Evolutionary conservation across 1,140 invertebrate species (phyloP), one percentile per base, ranked within the genome.

Genomic region (Tetranychus cinnabarinus): DNA sequence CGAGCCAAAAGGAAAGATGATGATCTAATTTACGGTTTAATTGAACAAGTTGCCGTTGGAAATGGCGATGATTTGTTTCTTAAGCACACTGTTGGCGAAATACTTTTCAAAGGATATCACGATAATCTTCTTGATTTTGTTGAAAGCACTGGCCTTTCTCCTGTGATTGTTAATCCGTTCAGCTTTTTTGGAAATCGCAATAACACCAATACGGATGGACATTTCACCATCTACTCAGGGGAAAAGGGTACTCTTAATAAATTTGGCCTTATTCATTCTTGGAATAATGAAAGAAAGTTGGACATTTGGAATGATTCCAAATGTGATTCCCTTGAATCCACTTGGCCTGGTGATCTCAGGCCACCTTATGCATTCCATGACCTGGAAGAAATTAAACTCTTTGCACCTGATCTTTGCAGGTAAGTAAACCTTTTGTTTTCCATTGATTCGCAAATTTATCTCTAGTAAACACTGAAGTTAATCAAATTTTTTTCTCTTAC

Each of bases 251-350:
- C 67, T 1, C 65, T 45, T 10, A 66, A 65, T 37, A 61, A 45
- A 31, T 47, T 74, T 35, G 74, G 73, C n/a, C 60, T 65, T 31
- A 71, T 75, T n/a, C 67, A 72, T 60, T 66, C 66, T 50, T 75
- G 70, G 64, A 62, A 66, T 45, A 66, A 56, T 12, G 15, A 57
- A 31, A 34, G n/a, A 0, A 47, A 56, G 10, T 55, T 59, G 10
- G 34, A 52, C 33, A 15, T 31, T 5, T 58, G 57, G 57, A 56
- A 56, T 10, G 36, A 37, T 36, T 56, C 55, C 6, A 42, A 31
- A 2, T 65, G 64, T 54, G 23, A 59, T 58, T 31, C 15, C 10
- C 34, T 65, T 15, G 33, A 59, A 1, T 3, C 36, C 31, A 52
- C 23, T 13, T 54, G 63, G 15, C 39, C 62, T 33, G 64, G 64